Conservation (phyloP, 1,140 invertebrate genomes). For the Drosophila chauvacae region DNA sequence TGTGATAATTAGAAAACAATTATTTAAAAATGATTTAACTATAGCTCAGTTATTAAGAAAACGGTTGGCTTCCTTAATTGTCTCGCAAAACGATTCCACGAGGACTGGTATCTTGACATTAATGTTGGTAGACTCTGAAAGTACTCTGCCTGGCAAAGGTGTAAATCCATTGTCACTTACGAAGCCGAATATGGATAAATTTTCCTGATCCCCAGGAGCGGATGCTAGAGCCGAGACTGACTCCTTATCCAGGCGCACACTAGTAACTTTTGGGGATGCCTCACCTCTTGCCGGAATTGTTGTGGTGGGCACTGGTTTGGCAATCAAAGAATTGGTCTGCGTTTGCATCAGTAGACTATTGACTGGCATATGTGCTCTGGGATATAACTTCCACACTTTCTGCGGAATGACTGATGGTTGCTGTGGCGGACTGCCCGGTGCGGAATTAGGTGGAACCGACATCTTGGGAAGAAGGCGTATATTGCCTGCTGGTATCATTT, state of each 20-base stretch:
- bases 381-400: not conserved
- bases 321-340: too few relatives aligned
- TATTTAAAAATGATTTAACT: not conserved
- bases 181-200: constrained; percentile 23
- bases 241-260: not conserved
- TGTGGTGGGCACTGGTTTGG: not conserved
- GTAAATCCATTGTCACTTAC: constrained; percentile 41
- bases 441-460: not conserved
- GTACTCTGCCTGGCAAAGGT: constrained; percentile 22
- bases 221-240: not conserved
- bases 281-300: not conserved
- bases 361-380: not conserved
- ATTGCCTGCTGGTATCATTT: not conserved
- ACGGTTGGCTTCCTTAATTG: not conserved
- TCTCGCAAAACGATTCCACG: constrained; percentile 29
- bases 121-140: constrained; percentile 1
- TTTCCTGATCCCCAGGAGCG: not conserved
- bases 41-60: constrained; percentile 54
- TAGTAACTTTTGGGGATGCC: not conserved
- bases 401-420: not conserved
- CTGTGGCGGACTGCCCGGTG: not conserved
- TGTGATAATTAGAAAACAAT: not conserved
- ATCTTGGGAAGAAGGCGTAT: not conserved
- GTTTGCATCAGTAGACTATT: not conserved
- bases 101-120: constrained; percentile 41